Evolutionary conservation across 2,888 invertebrate genomes (phyloP), one percentile per base, ranked within the genome.

Genomic region (Cephus rjabovi): DNA sequence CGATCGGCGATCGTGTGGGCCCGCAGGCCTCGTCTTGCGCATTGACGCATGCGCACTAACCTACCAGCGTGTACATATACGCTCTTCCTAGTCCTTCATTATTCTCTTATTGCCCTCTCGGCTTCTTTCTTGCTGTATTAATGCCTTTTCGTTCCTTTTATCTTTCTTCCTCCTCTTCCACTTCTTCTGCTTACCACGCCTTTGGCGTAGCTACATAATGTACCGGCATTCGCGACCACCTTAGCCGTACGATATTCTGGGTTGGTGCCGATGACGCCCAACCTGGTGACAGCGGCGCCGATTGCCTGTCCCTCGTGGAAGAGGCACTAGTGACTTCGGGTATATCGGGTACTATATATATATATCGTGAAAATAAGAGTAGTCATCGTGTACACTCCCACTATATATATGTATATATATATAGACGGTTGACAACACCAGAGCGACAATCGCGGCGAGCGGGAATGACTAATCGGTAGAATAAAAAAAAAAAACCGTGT

Each of bases 381-480:
- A 56, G 40, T 56, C 23, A 23, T 56, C 23, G 40, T 40, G 40
- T 40, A 35, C 35, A 40, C 40, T 40, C 15, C 15, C 15, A 40
- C 15, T 40, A 40, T 40, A 40, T 40, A 40, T 40, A 40, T 15
- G 3, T 37, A 37, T 37, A 12, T 37, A 35, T 35, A 35, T 34
- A 34, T 9, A 34, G 34, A 34, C 9, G 34, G 34, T 37, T 12
- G 11, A 37, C 35, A 37, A 40, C 23, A 56, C 9, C 23, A 9
- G 6, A 56, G 23, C 40, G 40, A 56, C 23, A 56, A 56, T 56
- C 23, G 40, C 40, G 23, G 3, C 75, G 68, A 56, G 33, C 75
- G 75, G 81, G 81, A 79, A 82, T 87, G 87, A 87, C 87, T 87
- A 86, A 87, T 86, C 83, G 86, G 79, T 76, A 82, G 77, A 81